phyloP scores from a whole-genome alignment of 2,113 vertebrate species.

The Paradoxurus hermaphroditus region DNA sequence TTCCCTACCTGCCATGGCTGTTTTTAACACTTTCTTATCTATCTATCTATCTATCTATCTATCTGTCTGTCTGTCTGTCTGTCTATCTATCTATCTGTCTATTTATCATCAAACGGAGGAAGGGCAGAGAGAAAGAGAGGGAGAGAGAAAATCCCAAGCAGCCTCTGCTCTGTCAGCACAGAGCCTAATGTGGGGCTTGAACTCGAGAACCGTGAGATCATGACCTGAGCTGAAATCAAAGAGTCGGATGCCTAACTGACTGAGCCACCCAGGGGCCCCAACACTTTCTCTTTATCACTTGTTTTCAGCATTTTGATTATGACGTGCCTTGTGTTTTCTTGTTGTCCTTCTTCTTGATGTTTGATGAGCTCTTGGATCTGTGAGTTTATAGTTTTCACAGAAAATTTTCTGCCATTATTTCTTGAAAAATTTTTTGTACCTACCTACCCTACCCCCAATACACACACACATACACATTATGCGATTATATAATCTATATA shows the following conservation, averaged over 20 bases:
- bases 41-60: no score
- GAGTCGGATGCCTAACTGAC: no score
- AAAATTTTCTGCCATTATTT: not conserved
- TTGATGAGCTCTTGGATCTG: constrained; percentile 21
- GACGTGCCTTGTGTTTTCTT: not conserved
- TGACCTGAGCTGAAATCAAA: no score
- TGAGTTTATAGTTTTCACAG: not conserved
- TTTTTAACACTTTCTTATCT: constrained; percentile 3
- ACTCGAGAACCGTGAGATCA: no score
- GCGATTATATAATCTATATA: not conserved
- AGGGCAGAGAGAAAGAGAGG: no score
- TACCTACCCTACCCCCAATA: not conserved
- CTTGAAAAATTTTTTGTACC: not conserved
- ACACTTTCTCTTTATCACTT: not conserved
- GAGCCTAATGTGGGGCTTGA: no score
- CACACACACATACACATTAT: not conserved
- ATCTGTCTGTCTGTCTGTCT: no score
- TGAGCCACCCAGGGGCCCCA: no score
- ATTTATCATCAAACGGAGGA: no score
- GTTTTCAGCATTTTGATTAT: constrained; percentile 14
- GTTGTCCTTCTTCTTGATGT: not conserved
- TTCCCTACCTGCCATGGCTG: not conserved
- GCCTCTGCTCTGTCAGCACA: no score
- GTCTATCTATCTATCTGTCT: no score
- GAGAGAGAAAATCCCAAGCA: no score